Base-by-base conservation (phyloP, 2,113 vertebrate species). In the Sylvicapra grimmia region DNA sequence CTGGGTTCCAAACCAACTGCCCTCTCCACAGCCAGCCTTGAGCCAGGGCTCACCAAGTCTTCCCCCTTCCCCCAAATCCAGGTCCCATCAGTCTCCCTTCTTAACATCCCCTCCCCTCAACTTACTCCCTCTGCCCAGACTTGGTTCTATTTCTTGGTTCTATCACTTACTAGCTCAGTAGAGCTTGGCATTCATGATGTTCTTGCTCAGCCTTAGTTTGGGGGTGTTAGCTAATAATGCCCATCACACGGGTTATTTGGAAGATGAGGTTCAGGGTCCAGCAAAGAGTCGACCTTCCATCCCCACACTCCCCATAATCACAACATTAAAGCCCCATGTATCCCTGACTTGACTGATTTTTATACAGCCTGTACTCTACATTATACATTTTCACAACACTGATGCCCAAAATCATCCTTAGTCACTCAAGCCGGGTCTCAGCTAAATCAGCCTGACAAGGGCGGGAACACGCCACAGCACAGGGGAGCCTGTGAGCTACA, bases 381-480 rank as follows among this genome's bases (percentile, higher is more conserved):
- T 16, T 9, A 29, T 5, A 13, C 49, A 19, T 36, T 40, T 25
- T 31, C 19, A 29, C 49, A 7, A 56, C 44, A 33, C 29, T 0
- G 9, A 15, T 5, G 10, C 15, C 49, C 49, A 21, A 86, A 8
- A 14, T 31, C 5, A 7, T 9, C 54, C 63, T 49, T 54, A 13
- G 4, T 4, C 40, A 65, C 25, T 49, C 77, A 18, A 68, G 51
- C 0, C 3, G 8, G 29, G 25, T 23, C 82, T 44, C 9, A 11
- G 25, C n/a, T 21, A 29, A 12, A 8, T 13, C 36, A 51, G 19
- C 65, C 36, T 25, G 88, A 56, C 12, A 3, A 31, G 0, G 8
- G 19, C 6, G 6, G 8, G 27, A 27, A 23, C 1, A 2, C 0
- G 25, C 9, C 14, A 5, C 33, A 0, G 65, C 18, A 2, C 1